Base-by-base conservation (phyloP, 1,140 invertebrate species). In the Drosophila micromelanica region DNA sequence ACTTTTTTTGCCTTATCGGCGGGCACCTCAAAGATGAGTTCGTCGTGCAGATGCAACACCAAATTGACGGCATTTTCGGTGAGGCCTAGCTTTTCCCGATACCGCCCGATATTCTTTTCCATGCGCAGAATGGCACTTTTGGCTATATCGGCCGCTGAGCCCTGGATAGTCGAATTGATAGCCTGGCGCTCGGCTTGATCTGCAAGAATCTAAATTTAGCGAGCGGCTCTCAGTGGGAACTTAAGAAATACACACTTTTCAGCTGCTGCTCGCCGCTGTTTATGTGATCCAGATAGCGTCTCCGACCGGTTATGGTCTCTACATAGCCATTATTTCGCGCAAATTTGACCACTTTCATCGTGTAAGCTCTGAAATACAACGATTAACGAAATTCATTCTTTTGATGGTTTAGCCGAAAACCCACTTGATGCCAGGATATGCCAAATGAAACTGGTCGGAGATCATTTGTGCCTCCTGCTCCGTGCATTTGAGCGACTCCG, bases 131-230 rank as follows among this genome's bases (percentile, higher is more conserved):
- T 98, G 0, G 98, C 97, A 32, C 93, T 95, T 92, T 99, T 99
- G 0, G 97, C 96, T 32, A 99, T 95, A 92, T 99, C 98, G 5
- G 98, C 97, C 0, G 98, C 98, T 1, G 98, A 98, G 0, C 98
- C 98, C 93, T 99, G 98, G 46, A 99, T 96, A 27, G 95, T 97
- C 5, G 98, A 97, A 92, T 99, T 99, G 0, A 99, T 94, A 13
- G 98, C 98, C 93, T 99, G 98, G 46, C 99, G 93, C 93, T 99
- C 98, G n/a, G 97, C 96, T 94, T 98, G 95, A 76, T 92, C 96
- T 97, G 78, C 2, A 69, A 45, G 1, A 54, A 6, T 5, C 37
- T 6, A 11, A 1, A 1, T 5, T 11, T 49, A 7, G 3, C 6
- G 43, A 27, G 7, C 23, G 23, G 15, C 15, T 4, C 11, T 30